A percentile compares a stretch with the other conserved stretches of the same genome.
Conservation (phyloP, 2,888 invertebrate species). For the Nomada flava region DNA sequence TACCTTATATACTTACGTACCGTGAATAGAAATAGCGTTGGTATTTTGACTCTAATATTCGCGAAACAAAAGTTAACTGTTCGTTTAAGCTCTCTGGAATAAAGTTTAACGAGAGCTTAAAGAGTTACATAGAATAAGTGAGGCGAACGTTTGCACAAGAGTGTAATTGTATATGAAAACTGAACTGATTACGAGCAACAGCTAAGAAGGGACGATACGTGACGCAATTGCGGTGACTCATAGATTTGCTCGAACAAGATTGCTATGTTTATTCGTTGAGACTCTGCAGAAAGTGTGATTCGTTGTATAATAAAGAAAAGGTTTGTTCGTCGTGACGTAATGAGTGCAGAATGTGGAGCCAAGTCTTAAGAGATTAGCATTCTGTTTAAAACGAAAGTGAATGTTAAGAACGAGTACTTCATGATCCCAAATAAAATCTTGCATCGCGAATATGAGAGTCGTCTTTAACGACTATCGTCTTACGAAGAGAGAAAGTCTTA, state of each 20-base stretch:
- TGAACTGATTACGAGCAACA: neutral
- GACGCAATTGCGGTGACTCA: constrained; percentile 26
- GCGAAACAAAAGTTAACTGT: neutral
- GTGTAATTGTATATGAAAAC: constrained; percentile 3
- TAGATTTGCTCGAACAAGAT: constrained; percentile 12
- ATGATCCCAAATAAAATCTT: no score
- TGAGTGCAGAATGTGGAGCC: neutral
- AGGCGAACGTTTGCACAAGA: neutral
- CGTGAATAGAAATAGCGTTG: no score
- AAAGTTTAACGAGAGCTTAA: neutral
- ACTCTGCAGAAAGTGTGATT: neutral
- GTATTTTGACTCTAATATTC: no score
- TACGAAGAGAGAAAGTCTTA: constrained; percentile 1
- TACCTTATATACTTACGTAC: no score
- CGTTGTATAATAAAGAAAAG: neutral
- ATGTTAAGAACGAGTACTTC: no score
- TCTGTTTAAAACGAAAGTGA: neutral
- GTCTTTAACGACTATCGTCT: neutral
- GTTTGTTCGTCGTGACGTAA: neutral
- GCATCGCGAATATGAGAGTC: no score
- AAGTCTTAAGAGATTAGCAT: neutral
- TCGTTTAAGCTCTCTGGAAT: neutral
- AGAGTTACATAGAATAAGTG: neutral
- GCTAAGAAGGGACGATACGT: neutral
- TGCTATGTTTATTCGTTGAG: constrained; percentile 14